phyloP scores from a whole-genome alignment of 2,888 invertebrate species.

The Hydraecia micacea region DNA sequence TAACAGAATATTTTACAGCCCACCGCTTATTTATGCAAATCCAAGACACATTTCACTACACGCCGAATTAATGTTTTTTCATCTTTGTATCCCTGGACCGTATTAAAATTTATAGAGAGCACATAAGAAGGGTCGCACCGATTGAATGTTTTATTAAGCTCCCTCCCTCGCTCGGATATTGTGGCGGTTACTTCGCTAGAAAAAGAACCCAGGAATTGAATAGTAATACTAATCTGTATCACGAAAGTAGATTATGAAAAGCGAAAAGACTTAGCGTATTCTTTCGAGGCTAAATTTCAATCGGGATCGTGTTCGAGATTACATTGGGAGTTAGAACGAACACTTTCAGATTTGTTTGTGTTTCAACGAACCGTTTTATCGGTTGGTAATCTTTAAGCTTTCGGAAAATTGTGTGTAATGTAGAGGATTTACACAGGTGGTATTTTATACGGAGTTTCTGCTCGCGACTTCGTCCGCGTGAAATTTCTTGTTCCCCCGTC shows the following conservation, averaged over 20 bases:
- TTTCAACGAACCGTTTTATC: slow-evolving; percentile 36
- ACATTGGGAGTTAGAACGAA: slow-evolving; percentile 44
- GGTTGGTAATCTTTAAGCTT: slow-evolving; percentile 43
- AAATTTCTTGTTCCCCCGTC: neutral
- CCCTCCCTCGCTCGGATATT: slow-evolving; percentile 29
- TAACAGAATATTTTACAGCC: slow-evolving; percentile 62
- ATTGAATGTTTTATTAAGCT: slow-evolving; percentile 71
- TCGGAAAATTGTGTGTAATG: slow-evolving; percentile 29
- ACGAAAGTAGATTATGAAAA: slow-evolving; percentile 56
- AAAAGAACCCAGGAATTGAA: slow-evolving; percentile 48
- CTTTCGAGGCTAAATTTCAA: slow-evolving; percentile 43
- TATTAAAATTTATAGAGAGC: slow-evolving; percentile 70
- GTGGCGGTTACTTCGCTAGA: slow-evolving; percentile 45
- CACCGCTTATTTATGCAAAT: slow-evolving; percentile 70
- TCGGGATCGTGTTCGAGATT: slow-evolving; percentile 41
- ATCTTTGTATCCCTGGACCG: slow-evolving; percentile 60
- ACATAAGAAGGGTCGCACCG: slow-evolving; percentile 65
- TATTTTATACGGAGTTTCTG: slow-evolving; percentile 5
- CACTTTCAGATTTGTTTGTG: slow-evolving; percentile 43
- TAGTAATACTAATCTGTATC: slow-evolving; percentile 62
- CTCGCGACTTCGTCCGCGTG: neutral
- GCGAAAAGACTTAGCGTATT: slow-evolving; percentile 36
- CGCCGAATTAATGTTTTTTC: slow-evolving; percentile 65
- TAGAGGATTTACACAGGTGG: slow-evolving; percentile 14
- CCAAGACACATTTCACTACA: slow-evolving; percentile 60